phyloP scores from a whole-genome alignment of 2,888 invertebrate species.

The Entomobrya multifasciata region DNA sequence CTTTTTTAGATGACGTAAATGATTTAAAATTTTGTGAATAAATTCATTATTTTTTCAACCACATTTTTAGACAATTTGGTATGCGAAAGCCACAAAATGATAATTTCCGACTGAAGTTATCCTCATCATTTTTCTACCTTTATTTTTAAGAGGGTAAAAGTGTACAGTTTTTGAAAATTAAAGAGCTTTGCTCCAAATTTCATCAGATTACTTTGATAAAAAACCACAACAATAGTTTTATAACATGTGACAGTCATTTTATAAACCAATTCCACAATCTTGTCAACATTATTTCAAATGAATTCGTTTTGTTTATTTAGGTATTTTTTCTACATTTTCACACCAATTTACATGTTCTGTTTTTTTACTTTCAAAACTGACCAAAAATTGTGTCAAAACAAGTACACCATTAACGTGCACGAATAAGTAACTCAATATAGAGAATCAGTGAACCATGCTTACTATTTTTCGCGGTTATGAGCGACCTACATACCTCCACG shows the following conservation, averaged over 20 bases:
- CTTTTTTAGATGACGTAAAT: neutral
- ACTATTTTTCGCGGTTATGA: conserved; percentile 35
- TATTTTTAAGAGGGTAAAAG: neutral
- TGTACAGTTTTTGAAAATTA: neutral
- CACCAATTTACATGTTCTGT: neutral
- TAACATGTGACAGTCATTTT: neutral
- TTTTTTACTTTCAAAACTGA: conserved; percentile 17
- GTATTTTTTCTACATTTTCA: neutral
- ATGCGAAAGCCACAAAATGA: too few relatives aligned
- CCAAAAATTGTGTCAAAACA: neutral
- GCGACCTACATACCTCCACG: conserved; percentile 12
- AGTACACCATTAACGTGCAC: neutral
- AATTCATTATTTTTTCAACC: too few relatives aligned
- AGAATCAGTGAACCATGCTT: neutral
- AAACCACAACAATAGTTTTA: neutral
- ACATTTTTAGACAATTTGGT: too few relatives aligned
- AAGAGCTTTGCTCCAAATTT: neutral
- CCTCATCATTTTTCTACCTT: too few relatives aligned
- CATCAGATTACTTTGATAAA: neutral
- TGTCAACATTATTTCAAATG: neutral
- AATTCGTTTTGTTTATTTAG: neutral
- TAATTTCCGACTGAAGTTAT: neutral
- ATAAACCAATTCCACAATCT: neutral
- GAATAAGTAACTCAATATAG: neutral
- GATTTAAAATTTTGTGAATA: too few relatives aligned